Percentiles rank a stretch among this genome's conserved stretches.
phyloP scores from a whole-genome alignment of 92 coral and sea anemone species.

The Siderastrea radians region DNA sequence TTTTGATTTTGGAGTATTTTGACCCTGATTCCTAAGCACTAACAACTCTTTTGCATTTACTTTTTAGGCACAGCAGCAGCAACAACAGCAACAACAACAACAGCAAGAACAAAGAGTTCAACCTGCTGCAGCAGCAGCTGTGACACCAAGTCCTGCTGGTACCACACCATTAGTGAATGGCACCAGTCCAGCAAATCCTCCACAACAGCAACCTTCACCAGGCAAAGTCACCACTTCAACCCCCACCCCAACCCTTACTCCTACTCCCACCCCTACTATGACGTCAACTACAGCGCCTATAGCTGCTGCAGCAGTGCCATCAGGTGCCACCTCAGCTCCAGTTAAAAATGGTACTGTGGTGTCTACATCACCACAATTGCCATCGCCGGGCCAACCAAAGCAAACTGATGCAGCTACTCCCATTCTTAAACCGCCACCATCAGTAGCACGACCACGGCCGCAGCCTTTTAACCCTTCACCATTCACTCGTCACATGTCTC shows the following conservation, averaged over 20 bases:
- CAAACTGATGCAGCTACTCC: slow-evolving; percentile 72
- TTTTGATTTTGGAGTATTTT: too few relatives aligned
- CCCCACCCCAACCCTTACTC: background rate
- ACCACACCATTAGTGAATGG: slow-evolving; percentile 41
- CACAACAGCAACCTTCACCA: slow-evolving; percentile 42
- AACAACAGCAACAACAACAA: slow-evolving; percentile 49
- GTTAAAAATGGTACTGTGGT: slow-evolving; percentile 68
- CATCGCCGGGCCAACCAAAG: slow-evolving; percentile 34
- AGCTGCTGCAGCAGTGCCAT: slow-evolving; percentile 60
- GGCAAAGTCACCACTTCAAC: background rate
- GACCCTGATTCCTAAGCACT: too few relatives aligned
- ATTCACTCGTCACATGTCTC: slow-evolving; percentile 97
- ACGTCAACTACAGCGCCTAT: slow-evolving; percentile 42
- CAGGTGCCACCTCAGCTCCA: slow-evolving; percentile 62
- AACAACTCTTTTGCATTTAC: background rate
- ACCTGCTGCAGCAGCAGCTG: background rate
- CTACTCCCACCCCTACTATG: slow-evolving; percentile 1
- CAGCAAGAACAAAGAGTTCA: slow-evolving; percentile 7
- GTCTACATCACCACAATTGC: slow-evolving; percentile 36
- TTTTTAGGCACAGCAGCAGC: background rate
- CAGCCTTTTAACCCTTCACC: slow-evolving; percentile 96
- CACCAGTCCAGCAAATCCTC: slow-evolving; percentile 19
- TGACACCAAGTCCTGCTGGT: slow-evolving; percentile 22
- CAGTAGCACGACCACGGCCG: slow-evolving; percentile 93
- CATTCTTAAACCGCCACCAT: slow-evolving; percentile 86